Conservation (phyloP, 2,113 vertebrate genomes). For the Ibidorhyncha struthersii region DNA sequence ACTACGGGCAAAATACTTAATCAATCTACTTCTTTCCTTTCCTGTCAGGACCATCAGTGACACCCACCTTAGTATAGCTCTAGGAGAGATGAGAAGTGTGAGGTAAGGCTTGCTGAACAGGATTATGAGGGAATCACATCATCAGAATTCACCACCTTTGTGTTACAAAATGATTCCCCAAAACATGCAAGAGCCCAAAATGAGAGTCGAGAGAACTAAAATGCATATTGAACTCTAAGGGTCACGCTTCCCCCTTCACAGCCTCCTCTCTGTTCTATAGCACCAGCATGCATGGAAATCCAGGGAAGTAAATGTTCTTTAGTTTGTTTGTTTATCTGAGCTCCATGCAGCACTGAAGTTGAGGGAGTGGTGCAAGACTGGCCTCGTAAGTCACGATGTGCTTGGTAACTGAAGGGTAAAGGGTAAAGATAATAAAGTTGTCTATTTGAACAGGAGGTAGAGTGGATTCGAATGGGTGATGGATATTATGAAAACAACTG, state of each 20-base stretch:
- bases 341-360: neutral
- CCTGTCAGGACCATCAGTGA: neutral
- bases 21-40: neutral
- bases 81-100: neutral
- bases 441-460: neutral
- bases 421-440: neutral
- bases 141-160: neutral
- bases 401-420: neutral
- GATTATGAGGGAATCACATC: neutral
- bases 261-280: neutral
- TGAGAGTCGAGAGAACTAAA: neutral
- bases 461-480: neutral
- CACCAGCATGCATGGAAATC: neutral
- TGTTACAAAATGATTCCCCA: neutral
- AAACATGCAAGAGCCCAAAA: neutral
- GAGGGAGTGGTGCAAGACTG: neutral
- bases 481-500: neutral
- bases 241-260: neutral
- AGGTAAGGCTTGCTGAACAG: neutral
- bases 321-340: neutral
- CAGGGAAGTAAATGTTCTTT: neutral
- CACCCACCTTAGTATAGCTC: neutral
- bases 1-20: neutral
- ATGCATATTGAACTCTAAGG: neutral
- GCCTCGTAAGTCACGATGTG: neutral